phyloP scores from a whole-genome alignment of 2,888 invertebrate genomes.

The Acanthosepion lycidas region DNA sequence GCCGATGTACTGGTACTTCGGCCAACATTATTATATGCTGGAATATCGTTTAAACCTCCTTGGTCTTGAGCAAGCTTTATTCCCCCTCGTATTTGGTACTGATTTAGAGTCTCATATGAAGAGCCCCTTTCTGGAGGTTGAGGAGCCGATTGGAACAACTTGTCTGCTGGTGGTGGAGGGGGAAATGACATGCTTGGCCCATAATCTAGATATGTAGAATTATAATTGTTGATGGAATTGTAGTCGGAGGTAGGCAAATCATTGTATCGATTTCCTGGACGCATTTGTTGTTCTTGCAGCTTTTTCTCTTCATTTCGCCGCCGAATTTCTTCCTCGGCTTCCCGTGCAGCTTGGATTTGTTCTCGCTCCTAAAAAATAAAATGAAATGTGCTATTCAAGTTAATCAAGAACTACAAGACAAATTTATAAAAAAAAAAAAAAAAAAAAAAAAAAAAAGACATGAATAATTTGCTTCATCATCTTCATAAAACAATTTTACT shows the following conservation, averaged over 20 bases:
- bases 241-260: neutral
- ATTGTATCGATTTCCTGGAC: constrained; percentile 50
- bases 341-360: constrained; percentile 72
- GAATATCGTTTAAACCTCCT: neutral
- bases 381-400: neutral
- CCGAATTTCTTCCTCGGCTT: constrained; percentile 74
- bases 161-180: constrained; percentile 46
- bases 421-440: no score
- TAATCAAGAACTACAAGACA: no score
- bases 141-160: constrained; percentile 70
- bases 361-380: constrained; percentile 55
- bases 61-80: neutral
- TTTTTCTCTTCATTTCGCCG: constrained; percentile 73
- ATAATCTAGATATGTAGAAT: constrained; percentile 24
- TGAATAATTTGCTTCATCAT: no score
- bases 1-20: constrained; percentile 48
- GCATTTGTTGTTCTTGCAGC: neutral
- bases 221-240: constrained; percentile 36
- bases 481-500: no score
- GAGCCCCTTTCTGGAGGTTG: constrained; percentile 90
- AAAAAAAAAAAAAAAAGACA: no score
- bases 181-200: constrained; percentile 47
- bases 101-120: constrained; percentile 89
- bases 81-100: constrained; percentile 66
- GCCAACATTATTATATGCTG: neutral